Evolutionary conservation across 2,113 vertebrate species (phyloP).

Genomic region (Tor tambroides): DNA sequence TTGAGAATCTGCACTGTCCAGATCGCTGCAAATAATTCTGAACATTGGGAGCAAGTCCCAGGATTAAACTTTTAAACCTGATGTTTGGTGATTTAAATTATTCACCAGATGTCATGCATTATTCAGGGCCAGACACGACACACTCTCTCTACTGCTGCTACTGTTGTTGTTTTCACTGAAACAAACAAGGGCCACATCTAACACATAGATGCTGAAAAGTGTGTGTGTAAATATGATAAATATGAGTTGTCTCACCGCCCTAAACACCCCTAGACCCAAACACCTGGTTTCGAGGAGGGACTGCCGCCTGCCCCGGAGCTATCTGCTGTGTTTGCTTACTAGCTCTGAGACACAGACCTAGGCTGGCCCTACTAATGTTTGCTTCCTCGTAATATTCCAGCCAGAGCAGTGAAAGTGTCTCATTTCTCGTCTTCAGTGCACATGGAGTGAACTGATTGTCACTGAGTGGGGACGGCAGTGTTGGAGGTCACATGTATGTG

Average conservation of each 20-base stretch:
- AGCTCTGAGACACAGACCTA: slow-evolving; percentile 16
- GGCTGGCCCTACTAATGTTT: not conserved
- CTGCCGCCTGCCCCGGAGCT: slow-evolving; percentile 37
- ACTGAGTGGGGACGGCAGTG: not conserved
- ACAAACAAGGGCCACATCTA: slow-evolving; percentile 53
- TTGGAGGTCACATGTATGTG: not conserved
- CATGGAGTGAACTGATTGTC: slow-evolving; percentile 11
- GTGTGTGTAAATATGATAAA: slow-evolving; percentile 44
- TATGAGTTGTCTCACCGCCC: slow-evolving; percentile 24
- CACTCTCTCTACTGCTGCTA: slow-evolving; percentile 46
- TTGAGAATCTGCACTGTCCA: slow-evolving; percentile 19
- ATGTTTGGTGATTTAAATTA: slow-evolving; percentile 65
- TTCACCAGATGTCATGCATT: slow-evolving; percentile 63
- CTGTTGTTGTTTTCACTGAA: slow-evolving; percentile 57
- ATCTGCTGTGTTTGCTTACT: slow-evolving; percentile 16
- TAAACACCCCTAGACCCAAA: slow-evolving; percentile 39
- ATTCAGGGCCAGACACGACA: slow-evolving; percentile 55
- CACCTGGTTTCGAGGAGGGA: slow-evolving; percentile 55
- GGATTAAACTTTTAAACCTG: slow-evolving; percentile 65
- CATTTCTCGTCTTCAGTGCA: not conserved
- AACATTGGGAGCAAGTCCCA: slow-evolving; percentile 46
- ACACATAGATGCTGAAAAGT: slow-evolving; percentile 41
- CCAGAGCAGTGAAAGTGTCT: slow-evolving; percentile 35
- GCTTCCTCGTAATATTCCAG: not conserved
- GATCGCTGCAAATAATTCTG: slow-evolving; percentile 19